Evolutionary conservation across 2,113 vertebrate species (phyloP).

Genomic region (Thinocorus orbignyianus): DNA sequence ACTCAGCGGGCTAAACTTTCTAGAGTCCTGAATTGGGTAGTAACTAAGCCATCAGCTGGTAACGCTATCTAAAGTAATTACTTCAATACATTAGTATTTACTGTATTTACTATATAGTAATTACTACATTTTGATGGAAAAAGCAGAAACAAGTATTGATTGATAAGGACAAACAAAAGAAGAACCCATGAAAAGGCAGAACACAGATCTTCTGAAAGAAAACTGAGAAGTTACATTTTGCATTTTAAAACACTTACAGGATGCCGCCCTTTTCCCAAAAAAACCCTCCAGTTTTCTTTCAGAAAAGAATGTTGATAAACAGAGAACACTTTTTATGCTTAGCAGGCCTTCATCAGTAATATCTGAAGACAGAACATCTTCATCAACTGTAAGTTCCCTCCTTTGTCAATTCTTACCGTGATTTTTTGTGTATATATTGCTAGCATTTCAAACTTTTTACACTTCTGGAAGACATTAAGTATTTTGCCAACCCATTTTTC

Average conservation of each 20-base stretch:
- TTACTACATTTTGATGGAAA: background rate
- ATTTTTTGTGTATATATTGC: background rate
- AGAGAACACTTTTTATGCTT: background rate
- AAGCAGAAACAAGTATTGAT: background rate
- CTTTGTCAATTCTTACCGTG: background rate
- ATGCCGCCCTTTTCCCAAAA: accelerated
- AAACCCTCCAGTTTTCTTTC: background rate
- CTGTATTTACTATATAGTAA: background rate
- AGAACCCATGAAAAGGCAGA: background rate
- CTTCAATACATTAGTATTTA: background rate
- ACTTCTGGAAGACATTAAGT: background rate
- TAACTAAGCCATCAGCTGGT: background rate
- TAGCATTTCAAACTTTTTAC: background rate
- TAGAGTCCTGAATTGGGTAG: background rate
- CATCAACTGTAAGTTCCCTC: background rate
- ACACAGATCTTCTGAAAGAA: background rate
- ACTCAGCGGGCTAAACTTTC: background rate
- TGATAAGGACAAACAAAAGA: background rate
- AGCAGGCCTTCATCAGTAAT: background rate
- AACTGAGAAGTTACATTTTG: background rate
- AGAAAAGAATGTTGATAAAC: background rate
- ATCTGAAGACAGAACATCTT: background rate
- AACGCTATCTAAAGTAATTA: background rate
- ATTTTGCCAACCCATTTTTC: background rate
- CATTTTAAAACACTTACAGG: background rate